Base-by-base conservation (phyloP, 2,113 vertebrate genomes). In the Speoplatyrhinus poulsoni region DNA sequence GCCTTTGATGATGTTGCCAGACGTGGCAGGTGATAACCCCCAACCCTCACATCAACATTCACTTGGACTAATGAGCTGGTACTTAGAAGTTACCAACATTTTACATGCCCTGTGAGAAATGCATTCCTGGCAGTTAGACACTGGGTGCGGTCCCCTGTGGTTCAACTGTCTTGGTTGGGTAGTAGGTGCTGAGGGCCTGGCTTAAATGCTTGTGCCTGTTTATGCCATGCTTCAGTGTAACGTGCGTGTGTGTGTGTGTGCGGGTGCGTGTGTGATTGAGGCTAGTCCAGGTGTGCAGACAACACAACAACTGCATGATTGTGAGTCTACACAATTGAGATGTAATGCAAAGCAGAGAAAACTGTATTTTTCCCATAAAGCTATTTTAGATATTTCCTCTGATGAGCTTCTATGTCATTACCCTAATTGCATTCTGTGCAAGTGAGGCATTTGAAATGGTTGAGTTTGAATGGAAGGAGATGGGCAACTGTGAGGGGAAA, bases 1-100 rank as follows among this genome's bases (percentile, higher is more conserved):
- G 3, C 17, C 83, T 90, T 86, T 90, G 88, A 88, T 85, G 78
- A 65, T 55, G 64, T 62, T 82, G 82, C 82, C 84, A 88, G 76
- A 64, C 62, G 56, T 62, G 80, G 70, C 84, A 82, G 89, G 85
- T 82, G 85, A 83, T 80, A 70, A 41, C 66, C 62, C 47, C 60
- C 69, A 65, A 62, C 48, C 67, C 65, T 81, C 61, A 61, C 70
- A 64, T 79, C 62, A 12, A 46, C 9, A 61, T 67, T 79, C 61
- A 26, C 72, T 80, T 65, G 19, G 26, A 17, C n/a, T 76, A 77
- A 83, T 48, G 77, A 79, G 69, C 58, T 47, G 33, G 63, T 47
- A 69, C 76, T 67, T 65, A 74, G 70, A 73, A 59, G 67, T 72
- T 83, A 84, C 82, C 79, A 85, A 77, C 67, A 15, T 81, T 88